Base-by-base conservation (phyloP, 2,797 vertebrate species). In the Syngnathus rostellatus region DNA sequence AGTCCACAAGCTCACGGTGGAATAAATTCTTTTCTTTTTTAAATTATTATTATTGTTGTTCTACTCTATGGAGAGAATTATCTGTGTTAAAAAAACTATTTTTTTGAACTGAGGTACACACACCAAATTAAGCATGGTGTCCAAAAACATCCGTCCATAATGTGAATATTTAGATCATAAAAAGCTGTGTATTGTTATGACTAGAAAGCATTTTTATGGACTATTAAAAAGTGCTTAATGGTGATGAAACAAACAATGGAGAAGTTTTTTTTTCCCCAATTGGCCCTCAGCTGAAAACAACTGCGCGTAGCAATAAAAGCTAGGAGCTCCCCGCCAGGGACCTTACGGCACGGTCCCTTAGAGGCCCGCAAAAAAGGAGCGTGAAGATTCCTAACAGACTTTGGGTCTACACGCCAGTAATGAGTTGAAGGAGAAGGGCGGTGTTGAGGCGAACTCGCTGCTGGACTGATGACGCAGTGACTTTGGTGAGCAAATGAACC, bases 401-500 rank as follows among this genome's bases (percentile, higher is more conserved):
- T 2, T 12, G 11, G 60, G 39, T 62, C 21, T 3, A 62, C 40
- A 43, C 7, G 39, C 21, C 60, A 62, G 6, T 55, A 31, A 55
- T 55, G 54, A 55, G n/a, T 45, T 62, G 41, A 62, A 45, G 12
- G 60, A 62, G 23, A 57, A 57, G 25, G 25, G 55, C 55, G 25
- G 31, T 31, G 31, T 8, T 37, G 55, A 17, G 60, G 60, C 9
- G 21, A 12, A 21, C 12, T 25, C 11, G 40, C 21, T 45, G 60
- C 60, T 45, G 40, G n/a, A 61, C 39, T 23, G 59, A 61, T 45
- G 60, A 62, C 40, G n/a, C 21, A 31, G n/a, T 45, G 41, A 62
- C 60, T 62, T 45, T 62, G 60, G 60, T 21, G 21, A 50, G 19
- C 41, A 67, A 64, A 68, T 17, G 51, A 45, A 41, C 21, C 60